Percentiles rank a stretch among this genome's conserved stretches.
Evolutionary conservation across 2,113 vertebrate genomes (phyloP).

Genomic region (Nesoenas mayeri): DNA sequence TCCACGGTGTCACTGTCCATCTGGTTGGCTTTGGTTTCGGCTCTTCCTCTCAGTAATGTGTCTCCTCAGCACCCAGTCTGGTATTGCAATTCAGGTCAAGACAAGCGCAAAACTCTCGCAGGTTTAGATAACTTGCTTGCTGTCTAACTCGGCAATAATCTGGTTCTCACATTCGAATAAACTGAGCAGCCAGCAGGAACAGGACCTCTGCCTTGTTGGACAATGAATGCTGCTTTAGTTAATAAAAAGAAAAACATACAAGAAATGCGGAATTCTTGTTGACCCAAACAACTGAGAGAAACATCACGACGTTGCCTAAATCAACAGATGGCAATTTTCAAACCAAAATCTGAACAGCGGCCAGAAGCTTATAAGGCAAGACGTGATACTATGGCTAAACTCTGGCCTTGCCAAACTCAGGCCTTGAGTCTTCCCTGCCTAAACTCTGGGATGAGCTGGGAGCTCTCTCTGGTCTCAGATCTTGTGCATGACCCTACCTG

Average conservation of each 20-base stretch:
- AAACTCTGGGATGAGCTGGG: not conserved
- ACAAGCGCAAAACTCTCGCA: not conserved
- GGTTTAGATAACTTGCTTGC: conserved; percentile 1
- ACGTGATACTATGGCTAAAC: not conserved
- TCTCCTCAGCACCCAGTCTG: not conserved
- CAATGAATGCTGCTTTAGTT: not conserved
- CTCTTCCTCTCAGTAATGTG: not conserved
- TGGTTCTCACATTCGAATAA: not conserved
- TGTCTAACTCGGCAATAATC: conserved; percentile 8
- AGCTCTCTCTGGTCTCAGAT: not conserved
- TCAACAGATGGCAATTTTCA: conserved; percentile 29
- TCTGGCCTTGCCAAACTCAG: not conserved
- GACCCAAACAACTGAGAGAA: conserved; percentile 10
- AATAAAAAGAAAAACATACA: conserved; percentile 12
- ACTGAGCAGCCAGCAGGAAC: conserved; percentile 19
- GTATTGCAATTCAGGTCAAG: conserved; percentile 13
- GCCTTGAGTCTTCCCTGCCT: not conserved
- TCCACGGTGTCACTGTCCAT: not conserved
- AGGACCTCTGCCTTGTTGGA: not conserved
- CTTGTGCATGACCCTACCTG: not conserved
- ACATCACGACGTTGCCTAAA: conserved; percentile 7
- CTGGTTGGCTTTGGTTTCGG: not conserved
- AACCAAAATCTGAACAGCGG: conserved; percentile 19
- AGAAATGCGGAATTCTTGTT: conserved; percentile 7
- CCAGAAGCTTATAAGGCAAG: not conserved